Evolutionary conservation across 1,140 invertebrate genomes (phyloP).

Genomic region (Microplitis mediator): DNA sequence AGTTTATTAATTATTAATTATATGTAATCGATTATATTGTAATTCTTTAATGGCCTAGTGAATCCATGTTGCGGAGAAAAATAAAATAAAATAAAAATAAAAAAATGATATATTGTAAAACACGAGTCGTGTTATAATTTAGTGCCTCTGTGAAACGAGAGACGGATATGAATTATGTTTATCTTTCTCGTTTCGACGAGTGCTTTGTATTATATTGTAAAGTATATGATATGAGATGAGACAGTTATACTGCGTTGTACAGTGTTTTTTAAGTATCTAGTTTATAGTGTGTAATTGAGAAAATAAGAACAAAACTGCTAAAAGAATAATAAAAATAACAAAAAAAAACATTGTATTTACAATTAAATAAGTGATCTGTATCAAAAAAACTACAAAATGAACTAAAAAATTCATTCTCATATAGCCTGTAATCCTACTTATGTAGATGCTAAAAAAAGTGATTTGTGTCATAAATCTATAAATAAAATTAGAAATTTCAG

Average conservation of each 20-base stretch:
- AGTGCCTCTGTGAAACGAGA: conserved; percentile 33
- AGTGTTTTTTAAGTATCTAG: conserved; percentile 65
- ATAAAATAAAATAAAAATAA: conserved; percentile 28
- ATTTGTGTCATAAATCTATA: conserved; percentile 64
- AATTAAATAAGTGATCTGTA: conserved; percentile 62
- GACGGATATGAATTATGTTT: conserved; percentile 1
- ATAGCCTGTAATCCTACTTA: conserved; percentile 62
- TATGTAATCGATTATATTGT: not conserved
- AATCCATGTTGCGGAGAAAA: conserved; percentile 26
- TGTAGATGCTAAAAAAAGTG: conserved; percentile 62
- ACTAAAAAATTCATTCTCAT: conserved; percentile 58
- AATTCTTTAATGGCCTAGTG: conserved; percentile 21
- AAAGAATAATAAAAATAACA: too few species aligned
- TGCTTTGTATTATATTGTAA: conserved; percentile 63
- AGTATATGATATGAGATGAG: conserved; percentile 44
- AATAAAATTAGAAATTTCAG: conserved; percentile 64
- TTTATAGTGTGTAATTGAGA: conserved; percentile 61
- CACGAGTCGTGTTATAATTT: conserved; percentile 8
- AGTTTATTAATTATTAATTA: not conserved
- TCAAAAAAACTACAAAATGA: conserved; percentile 39
- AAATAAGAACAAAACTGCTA: too few species aligned
- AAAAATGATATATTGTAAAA: conserved; percentile 16
- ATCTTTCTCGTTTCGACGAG: conserved; percentile 42
- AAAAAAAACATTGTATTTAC: conserved; percentile 58
- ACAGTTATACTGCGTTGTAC: conserved; percentile 62